Base-by-base conservation (phyloP, 1,140 invertebrate genomes). In the Nautilus pompilius region DNA sequence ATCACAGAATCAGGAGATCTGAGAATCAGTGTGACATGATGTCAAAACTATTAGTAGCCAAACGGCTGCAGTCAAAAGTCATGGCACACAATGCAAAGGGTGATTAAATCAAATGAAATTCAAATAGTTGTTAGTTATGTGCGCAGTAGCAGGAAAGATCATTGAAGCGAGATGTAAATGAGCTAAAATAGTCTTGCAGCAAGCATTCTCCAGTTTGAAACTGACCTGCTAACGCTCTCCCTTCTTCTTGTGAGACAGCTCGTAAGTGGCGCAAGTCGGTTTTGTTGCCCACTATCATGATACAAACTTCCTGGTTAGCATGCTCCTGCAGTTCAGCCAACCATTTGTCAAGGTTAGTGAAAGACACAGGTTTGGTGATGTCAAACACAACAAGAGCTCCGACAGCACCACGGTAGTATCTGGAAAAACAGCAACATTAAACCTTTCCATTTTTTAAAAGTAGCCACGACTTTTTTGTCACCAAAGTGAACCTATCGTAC, bases 171-270 rank as follows among this genome's bases (percentile, higher is more conserved):
- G n/a, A n/a, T n/a, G n/a, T n/a, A n/a, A n/a, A n/a, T n/a, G n/a
- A n/a, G n/a, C n/a, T n/a, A n/a, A n/a, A n/a, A n/a, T n/a, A n/a
- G n/a, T n/a, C n/a, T n/a, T n/a, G n/a, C n/a, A n/a, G n/a, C n/a
- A n/a, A n/a, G n/a, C n/a, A n/a, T n/a, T n/a, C n/a, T n/a, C n/a
- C n/a, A n/a, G n/a, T n/a, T n/a, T n/a, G n/a, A 28, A 22, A 20
- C 55, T 60, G 57, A 81, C 78, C 78, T 64, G 97, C 96, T 85
- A 99, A 98, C 41, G 90, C 88, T 84, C 93, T 94, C 63, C 96
- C 96, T 83, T 99, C 97, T 81, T 99, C 97, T 67, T 94, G 97
- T 60, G 95, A 94, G 67, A 82, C 73, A 13, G 70, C 73, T 41
- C 80, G 66, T 15, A 79, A 66, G 32, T 80, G 74, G 33, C 68